Percentiles rank a stretch among this genome's conserved stretches.
Evolutionary conservation across 2,888 invertebrate genomes (phyloP).

Genomic region (Branchellion lobata): DNA sequence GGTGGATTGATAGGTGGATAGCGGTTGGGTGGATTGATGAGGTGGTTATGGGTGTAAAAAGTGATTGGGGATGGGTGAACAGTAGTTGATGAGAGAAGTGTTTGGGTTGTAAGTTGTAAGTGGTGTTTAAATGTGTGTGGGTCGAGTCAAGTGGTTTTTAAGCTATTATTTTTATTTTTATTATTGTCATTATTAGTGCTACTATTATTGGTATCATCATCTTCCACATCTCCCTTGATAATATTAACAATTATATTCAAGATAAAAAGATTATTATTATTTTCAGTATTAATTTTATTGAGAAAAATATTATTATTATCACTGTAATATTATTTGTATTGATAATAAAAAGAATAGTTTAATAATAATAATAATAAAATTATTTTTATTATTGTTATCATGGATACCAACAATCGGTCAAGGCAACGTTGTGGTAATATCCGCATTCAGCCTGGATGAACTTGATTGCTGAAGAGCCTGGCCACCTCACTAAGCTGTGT

Average conservation of each 20-base stretch:
- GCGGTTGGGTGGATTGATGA: not conserved
- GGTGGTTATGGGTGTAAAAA: not conserved
- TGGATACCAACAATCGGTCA: not conserved
- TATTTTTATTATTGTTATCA: not conserved
- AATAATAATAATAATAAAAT: not conserved
- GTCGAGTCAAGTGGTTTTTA: not conserved
- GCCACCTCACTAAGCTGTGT: not conserved
- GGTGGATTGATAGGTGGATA: not conserved
- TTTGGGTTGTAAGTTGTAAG: not conserved
- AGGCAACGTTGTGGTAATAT: slow-evolving; percentile 4
- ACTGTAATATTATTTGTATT: not conserved
- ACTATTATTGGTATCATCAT: slow-evolving; percentile 17
- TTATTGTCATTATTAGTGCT: not conserved
- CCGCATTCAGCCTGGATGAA: not conserved
- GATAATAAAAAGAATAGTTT: not conserved
- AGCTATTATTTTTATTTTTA: not conserved
- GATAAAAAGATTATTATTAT: not conserved
- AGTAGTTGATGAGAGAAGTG: not conserved
- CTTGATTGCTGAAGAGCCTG: not conserved
- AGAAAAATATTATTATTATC: not conserved
- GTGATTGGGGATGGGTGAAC: not conserved
- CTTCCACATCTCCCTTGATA: slow-evolving; percentile 3
- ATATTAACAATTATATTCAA: not conserved
- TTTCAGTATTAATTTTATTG: not conserved
- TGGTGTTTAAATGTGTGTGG: not conserved